Percentiles rank a stretch among this genome's conserved stretches.
phyloP scores from a whole-genome alignment of 1,140 invertebrate genomes.

The Tigriopus japonicus region DNA sequence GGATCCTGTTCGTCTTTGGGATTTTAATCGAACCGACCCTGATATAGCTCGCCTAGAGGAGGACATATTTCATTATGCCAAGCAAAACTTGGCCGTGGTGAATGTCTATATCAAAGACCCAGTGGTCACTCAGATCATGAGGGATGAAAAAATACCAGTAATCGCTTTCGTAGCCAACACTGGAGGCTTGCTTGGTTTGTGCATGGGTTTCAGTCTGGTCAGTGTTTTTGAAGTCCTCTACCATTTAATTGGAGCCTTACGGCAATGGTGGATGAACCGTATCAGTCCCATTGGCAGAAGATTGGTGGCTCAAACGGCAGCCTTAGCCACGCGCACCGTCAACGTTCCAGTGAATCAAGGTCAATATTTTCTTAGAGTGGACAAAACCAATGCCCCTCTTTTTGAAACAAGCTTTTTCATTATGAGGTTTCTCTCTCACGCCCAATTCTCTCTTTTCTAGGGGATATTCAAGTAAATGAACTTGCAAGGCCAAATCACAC shows the following conservation, averaged over 20 bases:
- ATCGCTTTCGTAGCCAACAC: constrained; percentile 13
- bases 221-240: constrained; percentile 11
- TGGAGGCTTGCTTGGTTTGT: constrained; percentile 11
- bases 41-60: background rate
- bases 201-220: constrained; percentile 15
- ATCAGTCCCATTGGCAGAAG: background rate
- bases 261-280: background rate
- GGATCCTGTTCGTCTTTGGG: background rate
- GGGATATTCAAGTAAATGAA: no score
- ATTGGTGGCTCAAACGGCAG: no score
- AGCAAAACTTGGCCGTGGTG: constrained; percentile 11
- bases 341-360: no score
- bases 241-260: background rate
- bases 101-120: constrained; percentile 13
- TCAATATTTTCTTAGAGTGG: no score
- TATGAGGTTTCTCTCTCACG: no score
- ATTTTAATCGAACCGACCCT: background rate
- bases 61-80: constrained; percentile 10
- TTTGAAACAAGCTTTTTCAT: no score
- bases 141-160: constrained; percentile 13
- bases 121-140: constrained; percentile 6
- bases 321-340: no score
- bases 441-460: no score
- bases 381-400: no score
- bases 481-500: no score